A percentile compares a stretch with the other conserved stretches of the same genome.
These are phyloP conservation scores for Troilus luridus DNA, from an alignment of 2,888 invertebrate genomes.

Conservation along the genomic window DNA sequence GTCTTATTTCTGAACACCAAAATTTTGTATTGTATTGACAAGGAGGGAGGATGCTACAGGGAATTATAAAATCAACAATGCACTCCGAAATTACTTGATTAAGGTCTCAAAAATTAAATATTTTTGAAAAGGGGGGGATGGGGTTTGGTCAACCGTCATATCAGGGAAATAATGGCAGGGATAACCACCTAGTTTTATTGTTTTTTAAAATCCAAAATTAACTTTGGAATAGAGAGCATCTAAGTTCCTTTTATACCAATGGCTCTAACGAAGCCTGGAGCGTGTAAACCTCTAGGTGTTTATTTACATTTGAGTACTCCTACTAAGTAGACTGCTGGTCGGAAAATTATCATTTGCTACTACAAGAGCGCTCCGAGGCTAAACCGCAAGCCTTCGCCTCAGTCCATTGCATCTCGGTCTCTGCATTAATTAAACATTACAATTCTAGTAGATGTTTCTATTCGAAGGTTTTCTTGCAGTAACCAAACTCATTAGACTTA, in stretches of 20 bases:
- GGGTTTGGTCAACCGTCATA: too few species aligned
- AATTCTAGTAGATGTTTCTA: background rate
- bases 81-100: too few species aligned
- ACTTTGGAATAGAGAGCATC: background rate
- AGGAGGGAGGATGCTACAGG: too few species aligned
- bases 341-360: slow-evolving; percentile 8
- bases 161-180: too few species aligned
- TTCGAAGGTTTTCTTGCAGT: background rate
- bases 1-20: too few species aligned
- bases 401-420: background rate
- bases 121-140: too few species aligned
- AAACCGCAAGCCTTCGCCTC: background rate
- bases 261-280: background rate
- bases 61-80: too few species aligned
- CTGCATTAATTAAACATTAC: background rate
- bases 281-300: background rate
- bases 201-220: background rate
- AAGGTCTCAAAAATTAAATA: too few species aligned
- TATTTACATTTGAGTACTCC: background rate
- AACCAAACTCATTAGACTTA: too few species aligned
- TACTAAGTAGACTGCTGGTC: background rate
- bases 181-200: too few species aligned
- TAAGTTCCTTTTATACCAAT: background rate
- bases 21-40: too few species aligned
- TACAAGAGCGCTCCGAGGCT: background rate